Conservation (phyloP, 2,113 vertebrate species). For the Bolborhynchus lineola region DNA sequence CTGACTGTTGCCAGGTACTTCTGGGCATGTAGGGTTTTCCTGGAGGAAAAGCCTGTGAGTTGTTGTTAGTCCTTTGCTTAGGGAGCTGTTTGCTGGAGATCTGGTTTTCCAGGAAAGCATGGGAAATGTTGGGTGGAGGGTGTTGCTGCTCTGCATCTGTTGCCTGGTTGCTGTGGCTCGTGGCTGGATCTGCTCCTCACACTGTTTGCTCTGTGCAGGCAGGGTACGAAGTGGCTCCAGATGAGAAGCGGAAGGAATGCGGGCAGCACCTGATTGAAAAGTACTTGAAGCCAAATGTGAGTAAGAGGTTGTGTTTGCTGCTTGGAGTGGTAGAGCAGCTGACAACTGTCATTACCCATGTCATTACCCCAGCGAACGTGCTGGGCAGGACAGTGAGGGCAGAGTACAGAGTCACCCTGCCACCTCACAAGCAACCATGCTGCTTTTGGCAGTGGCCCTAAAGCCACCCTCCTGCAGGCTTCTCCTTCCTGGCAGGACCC, state of each 20-base stretch:
- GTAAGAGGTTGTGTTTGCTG: slow-evolving; percentile 8
- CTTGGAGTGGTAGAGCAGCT: background rate
- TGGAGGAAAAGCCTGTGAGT: background rate
- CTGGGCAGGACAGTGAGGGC: background rate
- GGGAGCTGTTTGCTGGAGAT: background rate
- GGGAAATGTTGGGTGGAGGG: background rate
- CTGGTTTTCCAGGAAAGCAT: background rate
- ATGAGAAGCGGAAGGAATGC: slow-evolving; percentile 91
- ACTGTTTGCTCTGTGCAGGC: slow-evolving; percentile 73
- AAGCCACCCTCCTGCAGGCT: background rate
- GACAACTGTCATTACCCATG: background rate
- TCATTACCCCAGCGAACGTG: background rate
- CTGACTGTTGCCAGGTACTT: background rate
- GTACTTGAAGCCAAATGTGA: slow-evolving; percentile 83
- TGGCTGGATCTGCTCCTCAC: background rate
- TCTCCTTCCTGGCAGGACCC: background rate
- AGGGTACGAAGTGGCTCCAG: slow-evolving; percentile 94
- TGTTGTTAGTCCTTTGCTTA: background rate
- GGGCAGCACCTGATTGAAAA: slow-evolving; percentile 85
- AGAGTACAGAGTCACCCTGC: background rate
- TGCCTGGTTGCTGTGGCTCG: background rate
- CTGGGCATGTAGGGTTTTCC: background rate
- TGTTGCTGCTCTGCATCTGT: background rate
- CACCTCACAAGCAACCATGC: background rate
- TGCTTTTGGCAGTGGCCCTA: background rate